phyloP scores from a whole-genome alignment of 1,140 invertebrate genomes.

The Metopolophium dirhodum region DNA sequence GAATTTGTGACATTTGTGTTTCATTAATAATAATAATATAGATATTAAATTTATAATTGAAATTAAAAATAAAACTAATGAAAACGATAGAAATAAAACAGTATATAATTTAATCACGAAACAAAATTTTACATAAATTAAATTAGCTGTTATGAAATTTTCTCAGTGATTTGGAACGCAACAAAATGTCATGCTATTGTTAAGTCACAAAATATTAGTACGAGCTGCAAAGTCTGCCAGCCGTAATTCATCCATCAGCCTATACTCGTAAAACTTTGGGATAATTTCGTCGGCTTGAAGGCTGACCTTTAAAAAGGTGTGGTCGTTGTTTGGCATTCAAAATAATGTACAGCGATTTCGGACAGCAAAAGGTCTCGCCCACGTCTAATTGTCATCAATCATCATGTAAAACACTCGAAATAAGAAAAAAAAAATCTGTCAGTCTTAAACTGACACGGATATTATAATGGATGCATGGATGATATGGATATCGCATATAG shows the following conservation, averaged over 20 bases:
- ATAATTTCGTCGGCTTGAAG: constrained; percentile 1
- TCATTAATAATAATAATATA: not conserved
- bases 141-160: constrained; percentile 5
- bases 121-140: not conserved
- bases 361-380: constrained; percentile 47
- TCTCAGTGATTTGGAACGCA: not conserved
- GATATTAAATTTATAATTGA: not conserved
- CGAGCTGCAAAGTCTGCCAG: not conserved
- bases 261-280: constrained; percentile 2
- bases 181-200: constrained; percentile 19
- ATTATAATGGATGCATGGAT: not conserved
- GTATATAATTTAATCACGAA: not conserved
- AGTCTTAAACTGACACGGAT: not conserved
- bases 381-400: constrained; percentile 43
- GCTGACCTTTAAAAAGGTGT: constrained; percentile 54
- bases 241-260: not conserved
- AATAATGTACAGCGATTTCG: constrained; percentile 8
- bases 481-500: not conserved
- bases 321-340: constrained; percentile 52
- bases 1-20: not conserved
- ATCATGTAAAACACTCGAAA: not conserved
- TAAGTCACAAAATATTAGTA: not conserved
- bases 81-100: not conserved
- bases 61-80: not conserved
- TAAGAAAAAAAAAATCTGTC: not conserved